Evolutionary conservation across 2,888 invertebrate genomes (phyloP).

Genomic region (Prosopocoilus inquinatus): DNA sequence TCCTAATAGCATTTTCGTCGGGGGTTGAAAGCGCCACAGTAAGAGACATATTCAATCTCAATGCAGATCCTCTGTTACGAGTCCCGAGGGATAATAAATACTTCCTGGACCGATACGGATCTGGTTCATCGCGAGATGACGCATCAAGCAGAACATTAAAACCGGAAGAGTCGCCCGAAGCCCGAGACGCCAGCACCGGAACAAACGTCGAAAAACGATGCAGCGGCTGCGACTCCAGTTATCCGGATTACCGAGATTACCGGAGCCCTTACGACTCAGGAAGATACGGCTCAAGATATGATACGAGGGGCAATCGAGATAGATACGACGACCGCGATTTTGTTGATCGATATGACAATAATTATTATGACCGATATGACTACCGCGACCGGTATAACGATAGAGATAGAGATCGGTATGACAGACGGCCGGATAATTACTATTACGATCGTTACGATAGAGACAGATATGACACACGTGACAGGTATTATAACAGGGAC

Average conservation of each 20-base stretch:
- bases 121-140: conserved; percentile 8
- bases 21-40: conserved; percentile 16
- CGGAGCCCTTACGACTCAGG: conserved; percentile 46
- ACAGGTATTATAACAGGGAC: conserved; percentile 23
- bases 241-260: conserved; percentile 44
- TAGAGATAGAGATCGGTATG: conserved; percentile 25
- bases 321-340: conserved; percentile 12
- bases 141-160: conserved; percentile 26
- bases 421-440: conserved; percentile 36
- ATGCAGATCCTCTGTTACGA: conserved; percentile 16
- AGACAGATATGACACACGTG: conserved; percentile 9
- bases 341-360: conserved; percentile 19
- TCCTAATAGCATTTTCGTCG: conserved; percentile 3
- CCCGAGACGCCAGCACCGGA: conserved; percentile 24
- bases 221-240: conserved; percentile 41
- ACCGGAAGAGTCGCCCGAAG: conserved; percentile 36
- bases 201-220: conserved; percentile 34
- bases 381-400: conserved; percentile 40
- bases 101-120: conserved; percentile 28
- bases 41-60: conserved; percentile 28
- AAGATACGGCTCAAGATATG: conserved; percentile 27
- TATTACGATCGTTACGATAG: conserved; percentile 40
- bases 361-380: conserved; percentile 39
- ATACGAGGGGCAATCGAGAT: conserved; percentile 37
- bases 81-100: conserved; percentile 29